Evolutionary conservation across 2,113 vertebrate species (phyloP).

Genomic region (Typhlomys cinereus): DNA sequence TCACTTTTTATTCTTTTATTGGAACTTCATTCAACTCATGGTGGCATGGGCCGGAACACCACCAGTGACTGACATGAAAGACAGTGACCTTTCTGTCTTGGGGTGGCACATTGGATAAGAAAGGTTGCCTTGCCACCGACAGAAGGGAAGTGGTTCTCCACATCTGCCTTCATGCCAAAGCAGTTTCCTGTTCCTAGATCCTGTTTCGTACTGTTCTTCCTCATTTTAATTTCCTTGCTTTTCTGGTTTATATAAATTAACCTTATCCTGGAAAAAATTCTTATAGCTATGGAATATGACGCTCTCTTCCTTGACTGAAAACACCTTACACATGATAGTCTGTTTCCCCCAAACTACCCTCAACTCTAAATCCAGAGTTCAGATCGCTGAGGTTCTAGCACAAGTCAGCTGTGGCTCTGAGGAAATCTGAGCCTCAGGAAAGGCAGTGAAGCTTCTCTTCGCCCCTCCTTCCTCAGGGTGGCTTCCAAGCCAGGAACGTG

Average conservation of each 20-base stretch:
- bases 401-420: background rate
- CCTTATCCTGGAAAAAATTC: background rate
- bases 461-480: background rate
- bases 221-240: background rate
- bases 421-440: background rate
- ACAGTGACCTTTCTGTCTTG: background rate
- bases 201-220: background rate
- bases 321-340: background rate
- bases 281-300: background rate
- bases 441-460: background rate
- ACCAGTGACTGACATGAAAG: background rate
- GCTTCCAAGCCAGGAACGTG: background rate
- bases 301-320: background rate
- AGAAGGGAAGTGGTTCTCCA: background rate
- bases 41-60: background rate
- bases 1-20: conserved; percentile 16
- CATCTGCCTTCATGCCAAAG: background rate
- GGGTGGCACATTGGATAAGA: background rate
- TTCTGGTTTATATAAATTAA: background rate
- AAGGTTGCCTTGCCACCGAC: background rate
- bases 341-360: conserved; percentile 4
- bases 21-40: background rate
- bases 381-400: background rate
- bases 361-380: background rate
- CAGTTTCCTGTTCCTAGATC: background rate